phyloP scores from a whole-genome alignment of 2,797 vertebrate species.

The Sus cebifrons region DNA sequence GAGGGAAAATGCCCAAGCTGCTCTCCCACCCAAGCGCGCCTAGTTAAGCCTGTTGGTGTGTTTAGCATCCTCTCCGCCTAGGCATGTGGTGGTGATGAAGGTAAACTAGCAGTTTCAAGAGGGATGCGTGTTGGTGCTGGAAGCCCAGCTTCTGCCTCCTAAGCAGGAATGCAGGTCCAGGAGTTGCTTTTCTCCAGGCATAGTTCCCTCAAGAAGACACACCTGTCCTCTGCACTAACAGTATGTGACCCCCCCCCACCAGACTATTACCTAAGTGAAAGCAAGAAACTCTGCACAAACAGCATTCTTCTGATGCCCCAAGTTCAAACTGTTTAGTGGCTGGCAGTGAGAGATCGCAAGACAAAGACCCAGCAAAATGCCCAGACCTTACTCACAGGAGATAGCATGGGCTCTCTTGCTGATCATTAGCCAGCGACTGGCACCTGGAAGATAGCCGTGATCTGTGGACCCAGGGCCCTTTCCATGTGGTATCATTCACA shows the following conservation, averaged over 20 bases:
- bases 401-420: not conserved
- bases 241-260: not conserved
- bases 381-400: not conserved
- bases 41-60: not conserved
- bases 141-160: not conserved
- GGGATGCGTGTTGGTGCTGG: not conserved
- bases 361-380: not conserved
- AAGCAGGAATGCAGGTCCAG: not conserved
- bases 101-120: not conserved
- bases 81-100: not conserved
- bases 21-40: accelerated
- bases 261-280: not conserved
- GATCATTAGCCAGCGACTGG: not conserved
- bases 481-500: not conserved
- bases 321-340: not conserved
- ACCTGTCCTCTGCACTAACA: not conserved
- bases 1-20: not conserved
- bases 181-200: not conserved
- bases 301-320: not conserved
- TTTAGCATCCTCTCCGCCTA: not conserved
- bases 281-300: conserved; percentile 6
- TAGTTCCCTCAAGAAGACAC: not conserved
- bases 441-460: not conserved
- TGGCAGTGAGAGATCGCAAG: not conserved
- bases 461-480: not conserved